Conservation (phyloP, 2,797 vertebrate genomes). For the Sylvilagus floridanus region DNA sequence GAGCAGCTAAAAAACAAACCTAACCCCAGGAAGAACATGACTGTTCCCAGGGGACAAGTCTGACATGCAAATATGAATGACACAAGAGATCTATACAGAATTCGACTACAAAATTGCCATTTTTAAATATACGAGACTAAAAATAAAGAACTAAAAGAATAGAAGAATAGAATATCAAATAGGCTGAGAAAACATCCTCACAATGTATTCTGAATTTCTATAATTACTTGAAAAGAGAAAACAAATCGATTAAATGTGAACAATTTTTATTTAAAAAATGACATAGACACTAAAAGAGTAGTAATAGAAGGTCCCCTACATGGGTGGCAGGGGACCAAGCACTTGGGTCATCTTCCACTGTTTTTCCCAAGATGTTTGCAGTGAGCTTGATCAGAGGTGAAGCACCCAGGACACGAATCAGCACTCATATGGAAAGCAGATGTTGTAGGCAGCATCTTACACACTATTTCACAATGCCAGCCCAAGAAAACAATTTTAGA, state of each 20-base stretch:
- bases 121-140: background rate
- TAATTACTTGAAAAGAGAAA: slow-evolving; percentile 29
- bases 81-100: background rate
- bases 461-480: background rate
- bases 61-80: background rate
- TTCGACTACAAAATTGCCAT: background rate
- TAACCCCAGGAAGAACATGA: slow-evolving; percentile 14
- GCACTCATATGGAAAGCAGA: no score
- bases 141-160: background rate
- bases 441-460: no score
- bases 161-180: background rate
- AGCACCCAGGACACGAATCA: no score
- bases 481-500: slow-evolving; percentile 13
- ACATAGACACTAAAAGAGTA: background rate
- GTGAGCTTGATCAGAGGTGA: no score
- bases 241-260: background rate
- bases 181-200: background rate
- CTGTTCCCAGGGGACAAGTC: background rate
- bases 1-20: background rate
- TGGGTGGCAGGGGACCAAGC: no score
- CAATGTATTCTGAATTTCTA: background rate
- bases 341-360: no score
- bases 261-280: background rate
- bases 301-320: background rate
- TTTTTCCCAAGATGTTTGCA: no score